phyloP scores from a whole-genome alignment of 2,113 vertebrate genomes.

The Saccopteryx leptura region DNA sequence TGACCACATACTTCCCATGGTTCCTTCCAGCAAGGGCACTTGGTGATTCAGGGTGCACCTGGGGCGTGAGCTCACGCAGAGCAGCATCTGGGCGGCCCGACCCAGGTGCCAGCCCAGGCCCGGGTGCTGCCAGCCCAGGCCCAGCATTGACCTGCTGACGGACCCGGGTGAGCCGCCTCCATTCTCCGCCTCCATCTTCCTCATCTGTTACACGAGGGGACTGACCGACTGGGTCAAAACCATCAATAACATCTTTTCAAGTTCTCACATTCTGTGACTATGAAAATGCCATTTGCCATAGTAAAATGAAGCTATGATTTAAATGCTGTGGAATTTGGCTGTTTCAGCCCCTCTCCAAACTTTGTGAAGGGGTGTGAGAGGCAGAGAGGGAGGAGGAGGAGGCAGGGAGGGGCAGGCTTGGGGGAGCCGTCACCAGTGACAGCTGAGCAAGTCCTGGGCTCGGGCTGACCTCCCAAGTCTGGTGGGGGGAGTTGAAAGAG shows the following conservation, averaged over 20 bases:
- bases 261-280: constrained; percentile 59
- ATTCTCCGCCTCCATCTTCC: background rate
- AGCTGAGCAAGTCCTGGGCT: background rate
- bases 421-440: background rate
- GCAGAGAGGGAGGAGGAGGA: background rate
- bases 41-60: too few species aligned
- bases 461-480: background rate
- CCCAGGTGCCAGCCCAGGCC: background rate
- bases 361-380: background rate
- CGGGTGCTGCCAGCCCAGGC: background rate
- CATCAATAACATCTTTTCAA: constrained; percentile 64
- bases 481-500: background rate
- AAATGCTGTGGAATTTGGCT: constrained; percentile 67
- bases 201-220: constrained; percentile 45
- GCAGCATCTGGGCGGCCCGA: background rate
- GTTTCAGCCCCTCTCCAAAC: background rate
- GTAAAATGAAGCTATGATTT: constrained; percentile 65
- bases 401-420: accelerated
- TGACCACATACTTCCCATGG: background rate
- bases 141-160: background rate
- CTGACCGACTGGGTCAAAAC: background rate
- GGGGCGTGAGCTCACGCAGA: accelerated
- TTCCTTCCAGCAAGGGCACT: background rate
- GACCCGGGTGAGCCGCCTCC: accelerated
- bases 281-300: constrained; percentile 65